Evolutionary conservation across 2,113 vertebrate species (phyloP), one percentile per base, ranked within the genome.

Genomic region (Sceloporus undulatus): DNA sequence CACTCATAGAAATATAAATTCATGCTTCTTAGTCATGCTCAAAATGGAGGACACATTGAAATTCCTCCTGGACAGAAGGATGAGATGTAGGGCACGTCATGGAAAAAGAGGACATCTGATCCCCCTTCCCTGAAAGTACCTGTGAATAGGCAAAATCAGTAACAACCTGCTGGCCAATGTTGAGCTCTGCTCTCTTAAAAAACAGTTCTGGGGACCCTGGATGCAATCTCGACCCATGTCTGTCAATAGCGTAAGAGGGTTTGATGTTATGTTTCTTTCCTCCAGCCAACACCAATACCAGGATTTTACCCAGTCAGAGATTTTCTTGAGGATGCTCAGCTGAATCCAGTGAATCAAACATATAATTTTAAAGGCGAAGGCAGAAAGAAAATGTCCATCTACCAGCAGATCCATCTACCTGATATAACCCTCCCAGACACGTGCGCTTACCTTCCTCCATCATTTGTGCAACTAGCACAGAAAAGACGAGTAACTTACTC

Each of bases 311-410:
- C 95, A 3, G 38, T 97, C 68, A 94, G 93, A 59, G 94, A 91
- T 90, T 98, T 97, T 86, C 82, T 97, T 42, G 95, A 97, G 93
- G 98, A 98, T 86, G 94, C 94, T 4, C 91, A 93, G 0, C 95
- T 97, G 93, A 97, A 96, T 84, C 96, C 97, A 0, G 94, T 97
- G 83, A 93, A 77, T 82, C 59, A 82, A 84, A 97, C 95, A 0
- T 95, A 95, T 2, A 92, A 92, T 82, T 98, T 97, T 85, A 97
- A 97, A 96, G 93, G 94, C 0, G 87, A 95, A 89, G 96, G 96
- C 80, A 97, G 96, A 84, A 95, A 83, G 85, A 93, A 8, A 9
- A 68, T 48, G 2, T 87, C 90, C 25, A 54, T 91, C 59, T 86
- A 74, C 5, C 87, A 94, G 18, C 79, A 29, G 25, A 34, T 34